A percentile compares a stretch with the other conserved stretches of the same genome.
Conservation (phyloP, 2,113 vertebrate genomes). For the Cryptotis parvus region DNA sequence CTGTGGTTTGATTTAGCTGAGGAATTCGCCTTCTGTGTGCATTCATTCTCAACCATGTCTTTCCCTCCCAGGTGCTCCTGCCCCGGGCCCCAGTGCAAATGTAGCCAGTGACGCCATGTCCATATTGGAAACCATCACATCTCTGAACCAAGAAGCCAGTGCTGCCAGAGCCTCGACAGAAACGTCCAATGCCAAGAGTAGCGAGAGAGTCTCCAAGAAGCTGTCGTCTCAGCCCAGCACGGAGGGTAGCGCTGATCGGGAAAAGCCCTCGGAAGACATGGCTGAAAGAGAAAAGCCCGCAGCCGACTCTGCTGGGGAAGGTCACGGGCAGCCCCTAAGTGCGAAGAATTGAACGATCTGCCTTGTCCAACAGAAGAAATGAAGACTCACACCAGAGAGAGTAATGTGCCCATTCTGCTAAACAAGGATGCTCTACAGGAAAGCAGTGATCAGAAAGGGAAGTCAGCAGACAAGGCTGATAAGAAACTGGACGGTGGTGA, state of each 20-base stretch:
- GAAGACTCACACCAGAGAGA: constrained; percentile 84
- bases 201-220: constrained; percentile 85
- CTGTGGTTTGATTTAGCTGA: background rate
- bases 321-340: constrained; percentile 80
- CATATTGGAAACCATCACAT: constrained; percentile 95
- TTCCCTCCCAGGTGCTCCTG: constrained; percentile 83
- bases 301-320: constrained; percentile 84
- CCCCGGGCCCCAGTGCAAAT: constrained; percentile 83
- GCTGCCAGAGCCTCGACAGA: constrained; percentile 89
- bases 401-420: constrained; percentile 64
- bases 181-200: constrained; percentile 81
- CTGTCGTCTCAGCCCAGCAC: constrained; percentile 82
- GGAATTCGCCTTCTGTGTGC: background rate
- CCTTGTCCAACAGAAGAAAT: constrained; percentile 84
- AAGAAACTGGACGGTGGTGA: constrained; percentile 87
- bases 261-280: constrained; percentile 83
- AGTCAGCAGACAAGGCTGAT: constrained; percentile 85
- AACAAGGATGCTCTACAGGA: constrained; percentile 87
- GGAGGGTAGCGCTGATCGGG: constrained; percentile 85
- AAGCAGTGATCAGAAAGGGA: constrained; percentile 86
- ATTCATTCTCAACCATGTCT: background rate
- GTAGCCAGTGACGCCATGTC: constrained; percentile 93
- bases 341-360: constrained; percentile 85
- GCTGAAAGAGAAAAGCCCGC: constrained; percentile 86
- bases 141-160: constrained; percentile 95